Conservation (phyloP, 2,113 vertebrate genomes). For the Ochotona curzoniae region DNA sequence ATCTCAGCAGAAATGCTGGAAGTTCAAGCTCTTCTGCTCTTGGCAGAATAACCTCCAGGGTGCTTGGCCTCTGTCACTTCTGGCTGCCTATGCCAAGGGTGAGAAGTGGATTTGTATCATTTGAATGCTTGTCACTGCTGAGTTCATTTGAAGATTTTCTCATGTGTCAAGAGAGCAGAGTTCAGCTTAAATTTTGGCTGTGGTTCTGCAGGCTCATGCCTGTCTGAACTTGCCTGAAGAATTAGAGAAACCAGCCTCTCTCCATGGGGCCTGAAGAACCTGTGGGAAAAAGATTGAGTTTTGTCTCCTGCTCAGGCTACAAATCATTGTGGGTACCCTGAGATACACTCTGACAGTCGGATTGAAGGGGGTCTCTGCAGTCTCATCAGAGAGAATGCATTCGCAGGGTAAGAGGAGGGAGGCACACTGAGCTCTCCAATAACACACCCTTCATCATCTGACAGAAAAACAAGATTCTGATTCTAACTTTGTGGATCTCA, state of each 20-base stretch:
- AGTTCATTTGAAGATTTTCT: constrained; percentile 53
- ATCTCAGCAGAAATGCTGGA: constrained; percentile 5
- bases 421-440: not conserved
- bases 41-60: not conserved
- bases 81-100: constrained; percentile 13
- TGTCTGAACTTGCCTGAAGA: not conserved
- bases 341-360: not conserved
- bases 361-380: not conserved
- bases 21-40: not conserved
- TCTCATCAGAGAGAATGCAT: not conserved
- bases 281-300: not conserved
- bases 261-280: not conserved
- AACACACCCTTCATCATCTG: not conserved
- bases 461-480: not conserved
- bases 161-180: constrained; percentile 26
- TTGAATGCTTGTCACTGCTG: constrained; percentile 49
- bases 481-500: not conserved
- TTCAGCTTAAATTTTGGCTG: not conserved
- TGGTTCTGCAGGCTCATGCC: not conserved
- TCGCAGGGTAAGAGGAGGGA: not conserved
- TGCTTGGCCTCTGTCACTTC: not conserved
- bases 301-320: not conserved
- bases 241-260: not conserved
- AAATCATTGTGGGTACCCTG: not conserved
- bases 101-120: constrained; percentile 5